Evolutionary conservation across 2,113 vertebrate genomes (phyloP).

Genomic region (Centropus unirufus): DNA sequence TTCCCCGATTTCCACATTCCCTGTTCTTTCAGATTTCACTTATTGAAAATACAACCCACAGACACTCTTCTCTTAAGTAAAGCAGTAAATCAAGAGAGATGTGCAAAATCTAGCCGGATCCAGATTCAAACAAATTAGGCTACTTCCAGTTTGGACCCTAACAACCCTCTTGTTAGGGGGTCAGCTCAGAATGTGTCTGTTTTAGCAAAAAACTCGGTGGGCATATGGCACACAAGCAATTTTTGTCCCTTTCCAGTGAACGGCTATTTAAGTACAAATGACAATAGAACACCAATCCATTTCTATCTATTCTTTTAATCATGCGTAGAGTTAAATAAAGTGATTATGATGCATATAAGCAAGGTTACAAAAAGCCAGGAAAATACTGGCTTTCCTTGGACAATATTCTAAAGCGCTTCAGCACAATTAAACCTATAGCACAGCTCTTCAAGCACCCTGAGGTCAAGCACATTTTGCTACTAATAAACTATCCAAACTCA

Average conservation of each 20-base stretch:
- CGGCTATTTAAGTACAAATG: background rate
- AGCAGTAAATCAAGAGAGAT: background rate
- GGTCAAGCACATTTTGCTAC: background rate
- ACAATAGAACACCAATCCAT: background rate
- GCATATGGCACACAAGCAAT: background rate
- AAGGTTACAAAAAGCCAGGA: background rate
- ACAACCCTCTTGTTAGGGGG: background rate
- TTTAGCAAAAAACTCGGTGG: background rate
- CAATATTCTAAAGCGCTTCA: background rate
- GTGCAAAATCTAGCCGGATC: background rate
- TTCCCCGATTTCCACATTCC: background rate
- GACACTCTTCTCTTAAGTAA: background rate
- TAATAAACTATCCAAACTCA: background rate
- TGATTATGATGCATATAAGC: background rate
- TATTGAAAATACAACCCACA: background rate
- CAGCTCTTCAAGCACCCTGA: background rate
- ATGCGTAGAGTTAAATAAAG: background rate
- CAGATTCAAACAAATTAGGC: background rate
- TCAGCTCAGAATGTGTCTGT: background rate
- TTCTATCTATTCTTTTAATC: background rate
- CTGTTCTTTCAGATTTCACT: background rate
- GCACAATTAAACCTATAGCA: background rate
- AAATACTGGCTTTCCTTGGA: background rate
- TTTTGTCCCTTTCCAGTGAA: background rate
- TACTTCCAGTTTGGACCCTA: background rate